A percentile compares a stretch with the other conserved stretches of the same genome.
phyloP scores from a whole-genome alignment of 2,888 invertebrate species.

The Sarcophaga caerulescens region DNA sequence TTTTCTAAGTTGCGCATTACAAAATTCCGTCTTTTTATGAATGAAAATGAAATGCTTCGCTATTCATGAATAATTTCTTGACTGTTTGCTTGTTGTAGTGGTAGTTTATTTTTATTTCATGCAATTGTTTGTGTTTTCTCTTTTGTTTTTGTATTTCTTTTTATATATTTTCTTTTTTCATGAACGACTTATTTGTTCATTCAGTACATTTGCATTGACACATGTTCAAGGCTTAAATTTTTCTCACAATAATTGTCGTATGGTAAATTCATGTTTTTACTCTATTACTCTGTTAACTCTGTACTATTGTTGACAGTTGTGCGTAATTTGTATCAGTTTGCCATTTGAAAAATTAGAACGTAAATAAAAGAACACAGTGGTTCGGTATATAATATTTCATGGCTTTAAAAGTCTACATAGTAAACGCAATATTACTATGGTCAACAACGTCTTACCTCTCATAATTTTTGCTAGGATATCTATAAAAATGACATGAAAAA shows the following conservation, averaged over 20 bases:
- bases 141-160: not conserved
- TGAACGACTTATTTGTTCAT: constrained; percentile 12
- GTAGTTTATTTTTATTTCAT: not conserved
- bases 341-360: too few species aligned
- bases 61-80: not conserved
- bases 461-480: too few species aligned
- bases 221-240: constrained; percentile 8
- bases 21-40: constrained; percentile 13
- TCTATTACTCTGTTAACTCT: not conserved
- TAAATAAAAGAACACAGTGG: too few species aligned
- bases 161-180: not conserved
- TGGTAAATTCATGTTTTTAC: not conserved
- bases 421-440: too few species aligned
- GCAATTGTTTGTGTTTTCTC: not conserved
- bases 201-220: constrained; percentile 33
- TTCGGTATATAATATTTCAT: too few species aligned
- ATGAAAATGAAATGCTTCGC: constrained; percentile 20
- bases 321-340: too few species aligned
- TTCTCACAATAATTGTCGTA: not conserved
- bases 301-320: not conserved
- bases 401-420: too few species aligned
- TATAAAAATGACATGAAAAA: too few species aligned
- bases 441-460: too few species aligned
- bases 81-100: not conserved
- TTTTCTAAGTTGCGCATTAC: not conserved